Conservation (phyloP, 2,113 vertebrate species). For the Tenrec ecaudatus region DNA sequence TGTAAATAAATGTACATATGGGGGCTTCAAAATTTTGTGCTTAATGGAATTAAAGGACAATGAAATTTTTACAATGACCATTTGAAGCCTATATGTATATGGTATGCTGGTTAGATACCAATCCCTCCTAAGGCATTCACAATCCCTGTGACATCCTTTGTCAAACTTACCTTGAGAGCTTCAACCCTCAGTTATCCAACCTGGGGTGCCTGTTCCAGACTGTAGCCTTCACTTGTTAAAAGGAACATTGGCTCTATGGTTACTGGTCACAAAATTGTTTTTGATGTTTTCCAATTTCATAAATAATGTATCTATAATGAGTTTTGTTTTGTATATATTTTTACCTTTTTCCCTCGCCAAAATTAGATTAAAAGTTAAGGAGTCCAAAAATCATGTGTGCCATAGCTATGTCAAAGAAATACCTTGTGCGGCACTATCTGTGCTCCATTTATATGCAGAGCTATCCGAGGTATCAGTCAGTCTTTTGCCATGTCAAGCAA, state of each 20-base stretch:
- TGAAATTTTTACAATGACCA: too few relatives aligned
- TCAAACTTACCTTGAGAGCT: not conserved
- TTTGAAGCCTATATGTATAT: too few relatives aligned
- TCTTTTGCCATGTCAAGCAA: not conserved
- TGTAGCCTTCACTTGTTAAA: slow-evolving; percentile 42
- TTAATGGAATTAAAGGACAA: too few relatives aligned
- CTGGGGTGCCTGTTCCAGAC: not conserved
- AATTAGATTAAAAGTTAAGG: slow-evolving; percentile 45
- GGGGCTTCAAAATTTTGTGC: too few relatives aligned
- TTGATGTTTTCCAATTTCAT: not conserved
- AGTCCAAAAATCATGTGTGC: not conserved
- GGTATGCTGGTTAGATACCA: slow-evolving; percentile 30
- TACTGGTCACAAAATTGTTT: slow-evolving; percentile 28
- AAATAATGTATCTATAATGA: not conserved
- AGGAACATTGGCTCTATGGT: slow-evolving; percentile 13
- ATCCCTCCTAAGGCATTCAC: slow-evolving; percentile 62
- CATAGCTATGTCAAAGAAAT: slow-evolving; percentile 6
- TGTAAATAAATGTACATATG: not conserved
- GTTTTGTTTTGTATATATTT: not conserved
- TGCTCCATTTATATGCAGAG: not conserved
- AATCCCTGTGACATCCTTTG: not conserved
- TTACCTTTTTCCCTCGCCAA: not conserved
- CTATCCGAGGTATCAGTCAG: not conserved
- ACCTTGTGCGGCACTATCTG: not conserved
- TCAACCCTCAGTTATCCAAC: not conserved